Conservation (phyloP, 1,140 invertebrate species). For the Geopemphigus sp. region DNA sequence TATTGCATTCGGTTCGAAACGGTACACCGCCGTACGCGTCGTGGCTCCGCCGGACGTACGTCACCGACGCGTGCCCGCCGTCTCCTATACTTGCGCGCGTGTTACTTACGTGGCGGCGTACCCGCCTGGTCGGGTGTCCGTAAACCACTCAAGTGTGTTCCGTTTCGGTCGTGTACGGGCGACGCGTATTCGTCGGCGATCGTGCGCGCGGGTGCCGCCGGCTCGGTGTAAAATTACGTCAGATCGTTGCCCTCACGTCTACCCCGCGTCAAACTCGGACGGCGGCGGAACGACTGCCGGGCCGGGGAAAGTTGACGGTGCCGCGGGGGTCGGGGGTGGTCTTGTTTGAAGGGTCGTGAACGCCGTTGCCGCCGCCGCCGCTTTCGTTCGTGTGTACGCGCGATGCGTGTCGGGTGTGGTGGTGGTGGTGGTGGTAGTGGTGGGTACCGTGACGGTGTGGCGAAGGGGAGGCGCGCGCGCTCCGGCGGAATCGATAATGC, state of each 20-base stretch:
- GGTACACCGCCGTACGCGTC: too few species aligned
- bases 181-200: not conserved
- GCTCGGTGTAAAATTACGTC: slow-evolving; percentile 9
- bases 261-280: not conserved
- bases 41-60: too few species aligned
- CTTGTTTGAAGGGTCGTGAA: slow-evolving; percentile 2
- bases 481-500: slow-evolving; percentile 46
- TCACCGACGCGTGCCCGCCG: too few species aligned
- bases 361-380: too few species aligned
- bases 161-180: too few species aligned
- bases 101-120: not conserved
- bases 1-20: too few species aligned
- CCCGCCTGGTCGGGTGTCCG: too few species aligned
- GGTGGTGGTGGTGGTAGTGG: not conserved
- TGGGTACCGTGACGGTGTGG: too few species aligned
- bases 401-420: not conserved
- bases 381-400: not conserved
- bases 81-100: too few species aligned
- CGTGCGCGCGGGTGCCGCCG: not conserved
- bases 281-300: not conserved
- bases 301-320: not conserved
- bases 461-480: not conserved
- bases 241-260: not conserved
- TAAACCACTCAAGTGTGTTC: too few species aligned
- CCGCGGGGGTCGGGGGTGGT: not conserved